A percentile compares a stretch with the other conserved stretches of the same genome.
Conservation (phyloP, 2,113 vertebrate species). For the Alexandromys fortis region DNA sequence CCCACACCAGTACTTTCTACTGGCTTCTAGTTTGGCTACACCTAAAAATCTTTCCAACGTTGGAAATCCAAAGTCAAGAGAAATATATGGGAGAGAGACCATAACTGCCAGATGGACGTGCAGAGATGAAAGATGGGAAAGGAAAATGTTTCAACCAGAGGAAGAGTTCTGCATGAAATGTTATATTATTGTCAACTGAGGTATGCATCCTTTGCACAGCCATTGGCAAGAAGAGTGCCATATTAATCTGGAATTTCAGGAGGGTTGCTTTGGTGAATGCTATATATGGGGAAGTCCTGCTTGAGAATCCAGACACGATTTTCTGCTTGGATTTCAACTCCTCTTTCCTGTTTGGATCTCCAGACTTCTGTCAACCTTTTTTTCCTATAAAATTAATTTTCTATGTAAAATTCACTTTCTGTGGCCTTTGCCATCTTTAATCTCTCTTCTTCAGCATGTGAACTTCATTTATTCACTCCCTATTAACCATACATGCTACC, state of each 20-base stretch:
- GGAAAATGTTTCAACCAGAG: neutral
- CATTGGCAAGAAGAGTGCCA: neutral
- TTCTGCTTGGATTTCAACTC: neutral
- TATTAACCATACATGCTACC: neutral
- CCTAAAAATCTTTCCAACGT: neutral
- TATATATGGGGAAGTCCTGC: neutral
- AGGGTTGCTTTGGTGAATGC: neutral
- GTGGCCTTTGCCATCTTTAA: neutral
- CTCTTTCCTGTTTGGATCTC: neutral
- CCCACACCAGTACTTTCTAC: neutral
- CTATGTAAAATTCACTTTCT: neutral
- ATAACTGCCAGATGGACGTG: neutral
- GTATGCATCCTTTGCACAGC: neutral
- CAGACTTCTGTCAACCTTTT: neutral
- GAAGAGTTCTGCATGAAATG: neutral
- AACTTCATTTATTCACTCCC: accelerated
- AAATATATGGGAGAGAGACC: neutral
- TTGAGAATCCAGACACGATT: neutral
- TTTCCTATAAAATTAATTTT: neutral
- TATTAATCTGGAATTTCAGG: neutral
- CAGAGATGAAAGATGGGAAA: neutral
- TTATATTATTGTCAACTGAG: neutral
- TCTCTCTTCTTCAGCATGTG: neutral
- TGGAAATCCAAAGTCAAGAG: neutral
- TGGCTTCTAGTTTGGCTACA: neutral